A percentile compares a stretch with the other conserved stretches of the same genome.
These are phyloP conservation scores for Ornithorhynchus anatinus DNA, from an alignment of 2,113 vertebrate species.

Conservation along the genomic window DNA sequence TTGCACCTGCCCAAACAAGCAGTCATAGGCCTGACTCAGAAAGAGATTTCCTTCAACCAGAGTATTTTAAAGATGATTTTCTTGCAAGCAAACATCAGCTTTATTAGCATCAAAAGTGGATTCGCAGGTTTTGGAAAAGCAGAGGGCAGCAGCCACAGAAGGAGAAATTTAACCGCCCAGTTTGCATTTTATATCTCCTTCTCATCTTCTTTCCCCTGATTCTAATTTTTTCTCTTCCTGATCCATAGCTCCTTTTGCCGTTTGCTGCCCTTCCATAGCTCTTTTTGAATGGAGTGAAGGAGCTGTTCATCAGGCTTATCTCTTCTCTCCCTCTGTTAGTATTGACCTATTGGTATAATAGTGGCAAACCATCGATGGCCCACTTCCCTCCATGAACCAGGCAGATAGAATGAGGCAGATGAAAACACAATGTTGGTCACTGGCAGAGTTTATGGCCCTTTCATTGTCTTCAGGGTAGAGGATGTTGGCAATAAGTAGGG, in stretches of 20 bases:
- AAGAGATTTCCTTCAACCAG: not conserved
- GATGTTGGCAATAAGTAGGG: too few species aligned
- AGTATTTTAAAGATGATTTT: not conserved
- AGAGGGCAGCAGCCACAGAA: not conserved
- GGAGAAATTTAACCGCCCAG: not conserved
- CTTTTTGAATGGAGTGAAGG: conserved; percentile 2
- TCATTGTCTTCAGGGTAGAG: too few species aligned
- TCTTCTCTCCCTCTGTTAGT: conserved; percentile 37
- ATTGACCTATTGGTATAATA: too few species aligned
- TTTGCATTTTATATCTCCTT: not conserved
- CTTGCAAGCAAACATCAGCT: not conserved
- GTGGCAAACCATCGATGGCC: conserved; percentile 60
- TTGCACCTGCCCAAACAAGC: not conserved
- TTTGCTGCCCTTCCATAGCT: not conserved
- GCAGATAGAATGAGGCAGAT: not conserved
- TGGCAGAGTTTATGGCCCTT: too few species aligned
- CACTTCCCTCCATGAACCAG: conserved; percentile 49
- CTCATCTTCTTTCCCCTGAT: conserved; percentile 25
- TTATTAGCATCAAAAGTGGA: not conserved
- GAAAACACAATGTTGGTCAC: not conserved
- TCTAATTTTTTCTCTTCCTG: not conserved
- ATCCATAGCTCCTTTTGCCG: conserved; percentile 10
- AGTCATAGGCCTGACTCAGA: not conserved
- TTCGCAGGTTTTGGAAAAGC: not conserved
- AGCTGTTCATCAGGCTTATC: conserved; percentile 58